Conservation (phyloP, 1,140 invertebrate genomes). For the Brachionus paranguensis region DNA sequence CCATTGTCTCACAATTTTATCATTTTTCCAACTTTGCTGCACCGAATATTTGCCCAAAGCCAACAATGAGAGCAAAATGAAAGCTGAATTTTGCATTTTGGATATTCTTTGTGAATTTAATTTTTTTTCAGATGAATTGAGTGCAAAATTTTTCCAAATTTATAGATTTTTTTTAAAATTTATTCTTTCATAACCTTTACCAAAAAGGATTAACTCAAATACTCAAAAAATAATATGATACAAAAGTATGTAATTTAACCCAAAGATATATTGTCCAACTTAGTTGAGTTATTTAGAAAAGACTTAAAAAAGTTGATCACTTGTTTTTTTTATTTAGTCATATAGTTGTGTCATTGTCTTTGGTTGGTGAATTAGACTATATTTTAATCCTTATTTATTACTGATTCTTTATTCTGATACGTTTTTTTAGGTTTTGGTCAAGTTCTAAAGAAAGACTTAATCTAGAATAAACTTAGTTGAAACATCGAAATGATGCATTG, state of each 20-base stretch:
- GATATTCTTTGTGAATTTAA: neutral
- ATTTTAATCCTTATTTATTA: neutral
- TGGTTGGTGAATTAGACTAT: neutral
- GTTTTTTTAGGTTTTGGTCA: neutral
- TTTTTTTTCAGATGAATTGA: neutral
- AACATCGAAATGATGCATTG: neutral
- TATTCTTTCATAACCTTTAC: neutral
- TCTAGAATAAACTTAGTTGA: neutral
- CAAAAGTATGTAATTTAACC: neutral
- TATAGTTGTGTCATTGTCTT: neutral
- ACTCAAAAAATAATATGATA: neutral
- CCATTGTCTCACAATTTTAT: conserved; percentile 26
- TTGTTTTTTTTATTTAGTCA: neutral
- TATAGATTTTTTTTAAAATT: neutral
- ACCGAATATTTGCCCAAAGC: neutral
- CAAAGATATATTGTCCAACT: neutral
- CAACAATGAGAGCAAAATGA: neutral
- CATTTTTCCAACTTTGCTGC: conserved; percentile 32
- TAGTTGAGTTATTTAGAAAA: neutral
- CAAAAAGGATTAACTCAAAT: neutral
- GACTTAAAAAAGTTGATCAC: neutral
- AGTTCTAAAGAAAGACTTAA: neutral
- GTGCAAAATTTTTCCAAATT: neutral
- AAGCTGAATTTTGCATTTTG: neutral
- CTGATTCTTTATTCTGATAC: neutral